Percentiles rank a stretch among this genome's conserved stretches.
Evolutionary conservation across 2,888 invertebrate species (phyloP).

Genomic region (Spodoptera littoralis): DNA sequence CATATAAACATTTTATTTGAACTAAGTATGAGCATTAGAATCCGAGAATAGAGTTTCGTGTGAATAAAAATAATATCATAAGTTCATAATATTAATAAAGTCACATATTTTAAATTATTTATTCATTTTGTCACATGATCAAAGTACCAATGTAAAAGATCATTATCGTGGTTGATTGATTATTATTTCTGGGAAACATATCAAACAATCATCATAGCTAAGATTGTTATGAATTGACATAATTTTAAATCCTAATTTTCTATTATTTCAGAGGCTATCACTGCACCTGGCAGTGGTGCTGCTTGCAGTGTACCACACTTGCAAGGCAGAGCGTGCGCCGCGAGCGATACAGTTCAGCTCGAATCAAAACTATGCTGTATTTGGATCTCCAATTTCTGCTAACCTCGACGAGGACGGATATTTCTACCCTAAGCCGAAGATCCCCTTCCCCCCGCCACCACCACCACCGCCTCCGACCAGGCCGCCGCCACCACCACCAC

Average conservation of each 20-base stretch:
- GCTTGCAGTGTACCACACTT: slow-evolving; percentile 79
- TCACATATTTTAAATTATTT: too few relatives aligned
- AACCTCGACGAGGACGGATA: slow-evolving; percentile 83
- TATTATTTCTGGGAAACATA: too few relatives aligned
- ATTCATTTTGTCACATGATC: too few relatives aligned
- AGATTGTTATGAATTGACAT: too few relatives aligned
- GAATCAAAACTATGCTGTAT: slow-evolving; percentile 80
- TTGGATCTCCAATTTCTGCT: slow-evolving; percentile 78
- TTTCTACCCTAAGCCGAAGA: slow-evolving; percentile 82
- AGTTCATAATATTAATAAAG: too few relatives aligned
- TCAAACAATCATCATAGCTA: too few relatives aligned
- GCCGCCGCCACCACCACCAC: slow-evolving; percentile 40
- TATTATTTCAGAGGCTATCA: slow-evolving; percentile 82
- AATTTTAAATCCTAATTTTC: slow-evolving; percentile 16
- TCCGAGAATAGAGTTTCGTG: too few relatives aligned
- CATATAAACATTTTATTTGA: neutral
- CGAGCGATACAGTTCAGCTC: slow-evolving; percentile 77
- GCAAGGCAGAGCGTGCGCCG: slow-evolving; percentile 72
- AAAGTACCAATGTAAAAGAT: too few relatives aligned
- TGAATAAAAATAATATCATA: too few relatives aligned
- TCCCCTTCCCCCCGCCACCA: slow-evolving; percentile 79
- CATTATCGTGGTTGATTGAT: too few relatives aligned
- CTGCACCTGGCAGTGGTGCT: slow-evolving; percentile 83
- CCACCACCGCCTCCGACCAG: slow-evolving; percentile 52
- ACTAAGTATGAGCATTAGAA: too few relatives aligned